Base-by-base conservation (phyloP, 2,797 vertebrate species). In the Nannoperca australis region DNA sequence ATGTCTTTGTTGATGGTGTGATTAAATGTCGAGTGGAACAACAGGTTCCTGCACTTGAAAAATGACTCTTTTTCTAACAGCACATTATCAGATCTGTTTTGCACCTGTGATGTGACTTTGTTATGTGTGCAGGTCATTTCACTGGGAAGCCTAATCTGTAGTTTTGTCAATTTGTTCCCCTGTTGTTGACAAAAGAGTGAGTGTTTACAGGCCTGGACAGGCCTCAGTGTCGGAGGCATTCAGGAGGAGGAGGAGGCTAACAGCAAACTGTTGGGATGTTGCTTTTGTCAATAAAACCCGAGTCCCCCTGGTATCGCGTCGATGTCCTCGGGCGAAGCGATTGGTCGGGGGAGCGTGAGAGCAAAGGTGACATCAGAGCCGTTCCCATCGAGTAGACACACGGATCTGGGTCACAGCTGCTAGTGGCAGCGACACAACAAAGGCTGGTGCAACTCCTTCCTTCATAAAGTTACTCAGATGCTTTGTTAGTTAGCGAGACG, bases 171-270 rank as follows among this genome's bases (percentile, higher is more conserved):
- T 88, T 90, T 85, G 82, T 77, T 88, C 44, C 66, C 47, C 32
- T 1, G 12, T 79, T 85, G 80, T 87, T 90, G 86, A 91, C 78
- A 89, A 82, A 85, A 55, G 83, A 70, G 64, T 17, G 59, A 68
- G 82, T 59, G 87, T 90, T 87, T 85, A 75, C 93, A 92, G 81
- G 93, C 82, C 89, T 5, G 69, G 86, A 84, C 91, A 93, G 85
- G 91, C 89, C 85, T 71, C 66, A 2, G 76, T 34, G 79, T 90
- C 81, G 82, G 64, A 77, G 86, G 91, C 90, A 89, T 91, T 81
- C 86, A 76, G 85, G 88, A 59, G 36, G 58, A 17, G 73, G 54
- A 32, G 69, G 78, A 27, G 64, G 63, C 60, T 34, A 70, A 32
- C 70, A 5, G 71, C 32, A 42, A 56, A 68, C 60, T 86, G 82